These are phyloP conservation scores for Dryobates pubescens DNA, from an alignment of 2,797 vertebrate species.

Conservation along the genomic window DNA sequence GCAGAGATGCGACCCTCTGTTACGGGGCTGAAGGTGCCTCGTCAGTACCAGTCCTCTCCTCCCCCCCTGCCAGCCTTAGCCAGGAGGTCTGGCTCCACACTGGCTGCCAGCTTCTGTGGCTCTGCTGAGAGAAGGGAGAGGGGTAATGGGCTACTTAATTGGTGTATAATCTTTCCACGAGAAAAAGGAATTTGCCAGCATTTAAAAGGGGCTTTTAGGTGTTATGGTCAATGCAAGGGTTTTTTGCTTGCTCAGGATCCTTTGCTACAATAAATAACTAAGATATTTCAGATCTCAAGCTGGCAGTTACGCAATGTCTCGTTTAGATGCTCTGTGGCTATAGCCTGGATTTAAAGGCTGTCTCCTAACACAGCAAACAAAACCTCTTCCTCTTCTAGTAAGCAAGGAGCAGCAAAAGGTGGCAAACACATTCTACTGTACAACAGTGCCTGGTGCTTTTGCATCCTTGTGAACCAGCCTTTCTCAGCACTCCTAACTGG, in stretches of 20 bases:
- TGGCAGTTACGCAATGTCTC: neutral
- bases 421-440: neutral
- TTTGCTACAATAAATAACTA: neutral
- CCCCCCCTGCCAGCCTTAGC: fast-evolving
- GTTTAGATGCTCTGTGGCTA: neutral
- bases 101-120: neutral
- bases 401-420: neutral
- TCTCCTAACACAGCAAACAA: neutral
- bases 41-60: neutral
- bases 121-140: neutral
- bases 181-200: neutral
- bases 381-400: neutral
- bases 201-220: neutral
- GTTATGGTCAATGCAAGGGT: neutral
- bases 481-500: neutral
- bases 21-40: neutral
- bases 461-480: neutral
- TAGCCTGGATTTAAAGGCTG: neutral
- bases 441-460: neutral
- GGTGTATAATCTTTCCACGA: neutral
- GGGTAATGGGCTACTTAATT: neutral
- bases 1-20: neutral
- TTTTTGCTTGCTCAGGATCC: neutral
- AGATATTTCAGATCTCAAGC: neutral
- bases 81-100: neutral